These are phyloP conservation scores for Hexactinellida sp. DNA, from an alignment of 37 sponge, comb jelly and placozoan genomes.

Conservation along the genomic window DNA sequence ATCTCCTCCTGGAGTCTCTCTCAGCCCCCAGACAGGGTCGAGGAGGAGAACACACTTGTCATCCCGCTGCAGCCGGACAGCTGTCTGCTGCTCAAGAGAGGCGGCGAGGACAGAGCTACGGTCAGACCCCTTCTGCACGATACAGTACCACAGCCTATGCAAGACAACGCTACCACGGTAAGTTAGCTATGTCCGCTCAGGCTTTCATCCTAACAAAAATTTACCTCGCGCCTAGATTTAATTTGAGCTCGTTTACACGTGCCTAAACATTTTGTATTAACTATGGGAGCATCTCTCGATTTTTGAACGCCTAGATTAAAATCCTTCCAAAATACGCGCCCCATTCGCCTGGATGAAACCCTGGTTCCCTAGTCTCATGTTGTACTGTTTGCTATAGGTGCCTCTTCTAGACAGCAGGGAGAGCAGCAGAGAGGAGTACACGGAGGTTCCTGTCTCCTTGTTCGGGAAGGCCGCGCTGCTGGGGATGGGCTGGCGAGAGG, in stretches of 20 bases:
- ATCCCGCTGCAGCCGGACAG: background rate
- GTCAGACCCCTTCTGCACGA: background rate
- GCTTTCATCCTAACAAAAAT: too few relatives aligned
- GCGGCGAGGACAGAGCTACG: background rate
- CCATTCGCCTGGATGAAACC: too few relatives aligned
- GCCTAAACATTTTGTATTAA: too few relatives aligned
- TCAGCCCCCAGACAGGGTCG: background rate
- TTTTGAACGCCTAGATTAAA: too few relatives aligned
- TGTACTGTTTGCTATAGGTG: background rate
- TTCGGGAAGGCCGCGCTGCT: constrained; percentile 80
- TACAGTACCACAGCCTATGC: background rate
- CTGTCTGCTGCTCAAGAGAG: background rate
- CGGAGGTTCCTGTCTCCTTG: constrained; percentile 53
- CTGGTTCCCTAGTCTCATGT: too few relatives aligned
- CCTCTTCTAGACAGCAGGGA: constrained; percentile 8
- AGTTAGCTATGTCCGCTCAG: too few relatives aligned
- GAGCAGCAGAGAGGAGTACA: constrained; percentile 77
- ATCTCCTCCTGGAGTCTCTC: background rate
- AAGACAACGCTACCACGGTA: background rate
- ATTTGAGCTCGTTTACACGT: too few relatives aligned
- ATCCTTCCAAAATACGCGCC: too few relatives aligned
- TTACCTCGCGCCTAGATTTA: too few relatives aligned
- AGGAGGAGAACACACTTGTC: background rate
- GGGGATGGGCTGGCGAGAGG: constrained; percentile 96
- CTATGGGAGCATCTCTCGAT: too few relatives aligned